Evolutionary conservation across 1,140 invertebrate species (phyloP), one percentile per base, ranked within the genome.

Genomic region (Cydia strobilella): DNA sequence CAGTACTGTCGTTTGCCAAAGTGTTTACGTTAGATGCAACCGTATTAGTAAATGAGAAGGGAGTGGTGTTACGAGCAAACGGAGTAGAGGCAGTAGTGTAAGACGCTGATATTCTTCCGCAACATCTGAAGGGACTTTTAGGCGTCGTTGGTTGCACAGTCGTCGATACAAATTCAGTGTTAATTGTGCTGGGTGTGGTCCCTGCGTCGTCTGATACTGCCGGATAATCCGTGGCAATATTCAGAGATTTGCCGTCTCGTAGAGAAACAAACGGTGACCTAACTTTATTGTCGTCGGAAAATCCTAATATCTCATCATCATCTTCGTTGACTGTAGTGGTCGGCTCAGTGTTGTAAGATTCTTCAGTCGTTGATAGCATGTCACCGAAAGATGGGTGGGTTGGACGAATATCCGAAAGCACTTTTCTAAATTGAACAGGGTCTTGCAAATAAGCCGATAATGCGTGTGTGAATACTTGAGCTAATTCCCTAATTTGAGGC

Each of bases 391-490:
- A 92, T 2, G 96, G 96, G 85, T 96, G 96, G 0, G 96, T 97
- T 0, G 97, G 97, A 84, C 96, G 93, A 2, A 97, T 95, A 80
- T 96, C 95, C 45, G 95, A 94, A 27, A 97, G 84, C 15, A 96
- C 95, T 80, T 95, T 95, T 77, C 96, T 95, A 79, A 97, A 97
- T 54, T 95, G 95, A 15, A 95, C 94, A 1, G 97, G 97, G 90
- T 97, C 96, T 84, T 97, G 95, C 4, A 97, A 90, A 83, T 97
- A 97, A 4, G 96, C 96, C 1, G 96, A 96, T 6, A 97, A 86
- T 0, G 96, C 96, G 80, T 96, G 95, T 0, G 96, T 97, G 82
- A 97, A 97, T 1, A 97, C 96, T 90, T 96, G 96, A 1, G 96
- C 96, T 1, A 97, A 87, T 90, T 97, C 96, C 62, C 96, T 93